Conservation (phyloP, 2,888 invertebrate genomes). For the Hecatera dysodea region DNA sequence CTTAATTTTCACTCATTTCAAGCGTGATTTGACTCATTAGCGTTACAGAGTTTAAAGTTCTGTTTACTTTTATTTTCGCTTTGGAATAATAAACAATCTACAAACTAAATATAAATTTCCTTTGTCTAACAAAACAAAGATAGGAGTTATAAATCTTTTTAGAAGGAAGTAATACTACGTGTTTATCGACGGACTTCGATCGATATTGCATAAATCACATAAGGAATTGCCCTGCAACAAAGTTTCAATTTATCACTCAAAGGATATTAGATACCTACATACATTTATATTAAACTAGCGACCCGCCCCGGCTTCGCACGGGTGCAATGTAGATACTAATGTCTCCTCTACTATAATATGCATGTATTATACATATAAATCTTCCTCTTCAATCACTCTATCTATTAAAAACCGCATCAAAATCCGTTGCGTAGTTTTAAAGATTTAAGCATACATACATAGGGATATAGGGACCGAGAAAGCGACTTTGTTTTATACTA, state of each 20-base stretch:
- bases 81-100: neutral
- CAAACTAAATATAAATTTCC: neutral
- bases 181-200: neutral
- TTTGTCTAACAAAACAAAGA: neutral
- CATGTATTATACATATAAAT: too few species aligned
- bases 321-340: too few species aligned
- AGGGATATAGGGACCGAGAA: too few species aligned
- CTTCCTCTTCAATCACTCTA: too few species aligned
- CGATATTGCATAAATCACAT: slow-evolving; percentile 18
- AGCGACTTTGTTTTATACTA: too few species aligned
- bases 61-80: slow-evolving; percentile 8
- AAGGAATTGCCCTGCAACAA: slow-evolving; percentile 14
- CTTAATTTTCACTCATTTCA: slow-evolving; percentile 31
- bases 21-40: slow-evolving; percentile 37
- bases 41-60: neutral
- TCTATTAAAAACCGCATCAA: too few species aligned
- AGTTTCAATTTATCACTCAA: neutral
- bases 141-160: neutral
- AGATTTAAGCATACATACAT: too few species aligned
- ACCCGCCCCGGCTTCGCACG: too few species aligned
- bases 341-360: too few species aligned
- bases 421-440: too few species aligned
- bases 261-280: neutral
- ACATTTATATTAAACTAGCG: slow-evolving; percentile 37
- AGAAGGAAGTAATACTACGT: neutral